These are phyloP conservation scores for Temnothorax longispinosus DNA, from an alignment of 1,140 invertebrate species.

Conservation along the genomic window DNA sequence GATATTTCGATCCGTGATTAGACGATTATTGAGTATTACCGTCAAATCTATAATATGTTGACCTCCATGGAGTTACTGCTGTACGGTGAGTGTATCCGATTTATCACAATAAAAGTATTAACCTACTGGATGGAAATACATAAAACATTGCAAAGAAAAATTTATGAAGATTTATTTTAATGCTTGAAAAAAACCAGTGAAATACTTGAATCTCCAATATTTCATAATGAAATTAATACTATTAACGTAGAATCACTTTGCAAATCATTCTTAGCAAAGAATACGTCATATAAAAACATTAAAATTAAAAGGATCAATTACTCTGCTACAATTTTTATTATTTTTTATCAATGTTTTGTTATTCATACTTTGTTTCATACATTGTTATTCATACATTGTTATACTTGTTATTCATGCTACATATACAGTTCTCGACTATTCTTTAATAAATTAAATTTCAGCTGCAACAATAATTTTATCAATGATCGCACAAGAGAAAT, in stretches of 20 bases:
- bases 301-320: background rate
- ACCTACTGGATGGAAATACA: background rate
- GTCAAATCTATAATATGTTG: background rate
- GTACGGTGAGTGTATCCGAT: background rate
- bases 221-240: background rate
- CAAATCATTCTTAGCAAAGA: background rate
- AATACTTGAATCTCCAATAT: background rate
- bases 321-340: background rate
- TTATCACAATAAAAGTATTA: background rate
- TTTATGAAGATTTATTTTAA: background rate
- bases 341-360: background rate
- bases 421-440: background rate
- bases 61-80: background rate
- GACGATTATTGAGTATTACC: conserved; percentile 46
- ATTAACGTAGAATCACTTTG: background rate
- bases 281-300: background rate
- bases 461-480: background rate
- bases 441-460: background rate
- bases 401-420: background rate
- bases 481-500: background rate
- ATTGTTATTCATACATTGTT: no score
- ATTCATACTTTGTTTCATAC: background rate
- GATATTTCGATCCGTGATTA: conserved; percentile 56
- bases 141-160: background rate
- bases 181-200: background rate